phyloP scores from a whole-genome alignment of 30 jellyfish, hydroid and myxozoan genomes.

The Pseudorhiza aurosa region DNA sequence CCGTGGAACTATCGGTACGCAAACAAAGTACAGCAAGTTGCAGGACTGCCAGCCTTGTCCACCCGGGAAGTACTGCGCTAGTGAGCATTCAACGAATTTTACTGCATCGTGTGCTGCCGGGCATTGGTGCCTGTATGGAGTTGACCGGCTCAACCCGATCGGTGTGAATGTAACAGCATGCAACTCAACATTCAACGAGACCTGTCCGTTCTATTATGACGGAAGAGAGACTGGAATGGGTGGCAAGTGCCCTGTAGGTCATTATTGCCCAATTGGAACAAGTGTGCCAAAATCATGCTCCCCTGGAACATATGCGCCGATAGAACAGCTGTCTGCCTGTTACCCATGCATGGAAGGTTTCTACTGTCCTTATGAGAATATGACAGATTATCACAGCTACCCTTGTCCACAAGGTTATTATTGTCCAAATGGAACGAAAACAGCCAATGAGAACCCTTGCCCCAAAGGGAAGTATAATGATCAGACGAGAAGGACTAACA shows the following conservation, averaged over 20 bases:
- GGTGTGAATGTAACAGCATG: constrained; percentile 69
- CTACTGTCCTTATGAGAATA: constrained; percentile 85
- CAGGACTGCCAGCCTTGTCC: constrained; percentile 97
- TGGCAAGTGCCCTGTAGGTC: constrained; percentile 96
- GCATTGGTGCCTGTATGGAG: constrained; percentile 93
- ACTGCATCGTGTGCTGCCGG: constrained; percentile 94
- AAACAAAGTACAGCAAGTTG: constrained; percentile 55
- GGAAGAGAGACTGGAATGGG: constrained; percentile 96
- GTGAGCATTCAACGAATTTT: constrained; percentile 67
- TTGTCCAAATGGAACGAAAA: constrained; percentile 94
- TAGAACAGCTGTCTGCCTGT: constrained; percentile 73
- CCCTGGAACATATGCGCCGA: constrained; percentile 92
- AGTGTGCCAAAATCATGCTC: constrained; percentile 82
- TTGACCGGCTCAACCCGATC: constrained; percentile 90
- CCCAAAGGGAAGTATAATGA: constrained; percentile 88
- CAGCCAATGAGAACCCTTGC: constrained; percentile 74
- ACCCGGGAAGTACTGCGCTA: constrained; percentile 89
- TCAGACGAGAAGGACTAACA: constrained; percentile 41
- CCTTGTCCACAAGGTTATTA: constrained; percentile 92
- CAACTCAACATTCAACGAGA: constrained; percentile 50
- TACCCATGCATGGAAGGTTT: constrained; percentile 94
- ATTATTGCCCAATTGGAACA: constrained; percentile 83
- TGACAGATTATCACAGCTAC: constrained; percentile 80
- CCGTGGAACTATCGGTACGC: constrained; percentile 95
- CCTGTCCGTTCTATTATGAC: constrained; percentile 82